Percentiles rank a stretch among this genome's conserved stretches.
Conservation (phyloP, 2,888 invertebrate species). For the Atherix ibis region DNA sequence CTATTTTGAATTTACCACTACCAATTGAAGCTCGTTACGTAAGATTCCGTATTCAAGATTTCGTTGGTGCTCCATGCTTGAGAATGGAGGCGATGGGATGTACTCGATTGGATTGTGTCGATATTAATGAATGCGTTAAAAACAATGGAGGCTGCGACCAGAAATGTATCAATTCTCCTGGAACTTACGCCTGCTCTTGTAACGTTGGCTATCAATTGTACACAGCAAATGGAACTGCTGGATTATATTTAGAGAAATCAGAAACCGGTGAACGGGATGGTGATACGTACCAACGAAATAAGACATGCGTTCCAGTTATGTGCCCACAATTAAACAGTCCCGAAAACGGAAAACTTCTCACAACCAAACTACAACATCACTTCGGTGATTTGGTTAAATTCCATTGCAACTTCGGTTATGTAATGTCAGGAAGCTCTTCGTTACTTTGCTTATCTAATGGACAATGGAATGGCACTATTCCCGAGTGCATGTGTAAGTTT, state of each 20-base stretch:
- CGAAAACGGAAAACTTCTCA: conserved; percentile 70
- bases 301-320: conserved; percentile 89
- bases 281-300: conserved; percentile 77
- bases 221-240: conserved; percentile 75
- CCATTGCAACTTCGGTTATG: conserved; percentile 89
- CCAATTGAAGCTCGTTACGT: conserved; percentile 83
- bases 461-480: conserved; percentile 84
- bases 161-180: conserved; percentile 80
- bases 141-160: conserved; percentile 88
- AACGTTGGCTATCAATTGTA: conserved; percentile 86
- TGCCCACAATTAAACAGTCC: conserved; percentile 62
- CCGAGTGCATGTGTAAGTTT: conserved; percentile 80
- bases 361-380: conserved; percentile 68
- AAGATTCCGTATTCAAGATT: conserved; percentile 74
- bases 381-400: conserved; percentile 81
- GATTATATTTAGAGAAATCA: conserved; percentile 58
- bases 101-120: conserved; percentile 72
- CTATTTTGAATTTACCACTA: conserved; percentile 75
- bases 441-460: conserved; percentile 80
- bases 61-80: conserved; percentile 74
- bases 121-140: conserved; percentile 73
- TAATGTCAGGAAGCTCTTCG: conserved; percentile 74
- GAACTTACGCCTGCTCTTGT: conserved; percentile 75
- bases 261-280: conserved; percentile 82
- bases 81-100: conserved; percentile 88